phyloP scores from a whole-genome alignment of 2,888 invertebrate species.

The Diploptera punctata region DNA sequence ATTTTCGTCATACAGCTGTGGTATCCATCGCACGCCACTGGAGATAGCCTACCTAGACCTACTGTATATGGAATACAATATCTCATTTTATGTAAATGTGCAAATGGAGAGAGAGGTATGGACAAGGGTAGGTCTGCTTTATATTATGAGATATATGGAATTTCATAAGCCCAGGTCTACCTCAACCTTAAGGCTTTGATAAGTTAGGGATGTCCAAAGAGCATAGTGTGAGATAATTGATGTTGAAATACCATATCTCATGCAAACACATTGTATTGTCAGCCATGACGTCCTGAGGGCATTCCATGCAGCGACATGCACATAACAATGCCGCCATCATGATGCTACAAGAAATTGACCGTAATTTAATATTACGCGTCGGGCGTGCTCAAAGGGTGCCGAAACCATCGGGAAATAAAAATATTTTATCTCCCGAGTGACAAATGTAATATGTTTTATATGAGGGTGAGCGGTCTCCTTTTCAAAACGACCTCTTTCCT shows the following conservation, averaged over 20 bases:
- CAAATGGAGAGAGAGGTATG: too few relatives aligned
- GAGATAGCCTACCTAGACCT: too few relatives aligned
- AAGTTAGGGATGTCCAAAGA: too few relatives aligned
- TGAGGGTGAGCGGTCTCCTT: constrained; percentile 6
- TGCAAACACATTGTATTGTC: constrained; percentile 1
- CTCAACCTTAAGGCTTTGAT: too few relatives aligned
- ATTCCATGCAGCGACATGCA: constrained; percentile 21
- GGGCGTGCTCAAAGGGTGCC: constrained; percentile 35
- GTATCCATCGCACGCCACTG: too few relatives aligned
- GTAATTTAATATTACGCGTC: constrained; percentile 34
- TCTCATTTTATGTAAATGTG: too few relatives aligned
- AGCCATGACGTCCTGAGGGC: constrained; percentile 3
- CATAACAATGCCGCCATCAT: constrained; percentile 22
- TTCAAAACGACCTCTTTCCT: background rate
- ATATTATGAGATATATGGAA: too few relatives aligned
- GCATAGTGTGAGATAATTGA: too few relatives aligned
- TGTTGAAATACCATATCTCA: background rate
- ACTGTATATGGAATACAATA: too few relatives aligned
- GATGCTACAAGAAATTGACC: constrained; percentile 28
- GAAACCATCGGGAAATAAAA: constrained; percentile 33
- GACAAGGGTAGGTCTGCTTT: too few relatives aligned
- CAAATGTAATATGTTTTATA: constrained; percentile 21
- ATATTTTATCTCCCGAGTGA: constrained; percentile 30
- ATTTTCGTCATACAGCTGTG: too few relatives aligned
- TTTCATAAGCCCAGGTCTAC: too few relatives aligned